Base-by-base conservation (phyloP, 2,113 vertebrate genomes). In the Notothenia coriiceps region DNA sequence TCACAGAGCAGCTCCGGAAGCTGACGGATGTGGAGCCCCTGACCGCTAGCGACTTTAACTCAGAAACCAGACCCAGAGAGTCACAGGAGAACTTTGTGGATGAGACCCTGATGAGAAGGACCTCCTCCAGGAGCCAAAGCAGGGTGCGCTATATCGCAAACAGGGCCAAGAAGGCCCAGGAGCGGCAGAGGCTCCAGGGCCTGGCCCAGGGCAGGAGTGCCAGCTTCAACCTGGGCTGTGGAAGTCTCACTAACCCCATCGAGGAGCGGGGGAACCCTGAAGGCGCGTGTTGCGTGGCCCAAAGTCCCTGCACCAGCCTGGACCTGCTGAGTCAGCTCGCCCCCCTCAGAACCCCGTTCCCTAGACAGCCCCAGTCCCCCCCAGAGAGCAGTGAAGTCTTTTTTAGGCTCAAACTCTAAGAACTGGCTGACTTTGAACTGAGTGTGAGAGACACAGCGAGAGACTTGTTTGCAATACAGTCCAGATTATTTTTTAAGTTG, bases 211-310 rank as follows among this genome's bases (percentile, higher is more conserved):
- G 68, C 70, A 77, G 81, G 15, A 75, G 70, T 47, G 75, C 70
- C 12, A 90, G 85, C 77, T 82, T 88, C 18, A 85, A 80, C 67
- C 43, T 70, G 25, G 60, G 72, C 22, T 79, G 84, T 7, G 89
- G 86, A 78, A 82, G 80, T 5, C 33, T 17, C 0, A 70, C 84
- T 10, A 94, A 59, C 59, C 96, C 96, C 77, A 96, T 97, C 0
- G 97, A 98, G 87, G 97, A 98, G 92, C 90, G 98, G 15, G 98
- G 98, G 0, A 96, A 95, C 71, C 98, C 98, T 0, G 97, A 98
- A 90, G 98, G 98, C 0, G 97, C 97, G 10, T 99, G 97, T 88
- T 96, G 94, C 0, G 90, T 96, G 52, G 90, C 93, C 33, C 94
- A 70, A 1, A 96, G 96, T 7, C 93, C 92, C 55, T 97, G 95